These are phyloP conservation scores for Platycercus adscitus DNA, from an alignment of 2,113 vertebrate species.

Conservation along the genomic window DNA sequence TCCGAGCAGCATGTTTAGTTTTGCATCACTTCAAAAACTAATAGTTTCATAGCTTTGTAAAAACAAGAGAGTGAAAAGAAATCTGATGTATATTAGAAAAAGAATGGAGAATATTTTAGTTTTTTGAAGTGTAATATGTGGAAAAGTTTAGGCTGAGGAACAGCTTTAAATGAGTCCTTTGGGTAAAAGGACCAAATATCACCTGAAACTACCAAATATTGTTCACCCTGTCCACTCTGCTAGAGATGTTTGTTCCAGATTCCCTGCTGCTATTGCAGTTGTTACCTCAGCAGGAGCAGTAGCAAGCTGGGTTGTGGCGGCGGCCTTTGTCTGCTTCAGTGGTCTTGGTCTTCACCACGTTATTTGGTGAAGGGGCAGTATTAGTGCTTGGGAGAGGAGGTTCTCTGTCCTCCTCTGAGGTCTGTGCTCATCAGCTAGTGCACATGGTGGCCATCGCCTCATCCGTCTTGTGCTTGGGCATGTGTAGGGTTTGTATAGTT, in stretches of 20 bases:
- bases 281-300: accelerated
- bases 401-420: neutral
- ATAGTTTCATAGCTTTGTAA: neutral
- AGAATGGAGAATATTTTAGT: accelerated
- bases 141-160: slow-evolving; percentile 2
- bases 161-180: neutral
- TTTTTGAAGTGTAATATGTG: neutral
- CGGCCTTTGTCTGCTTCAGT: accelerated
- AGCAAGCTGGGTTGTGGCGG: neutral
- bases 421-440: neutral
- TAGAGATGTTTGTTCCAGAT: neutral
- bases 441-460: accelerated
- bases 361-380: neutral
- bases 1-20: slow-evolving; percentile 49
- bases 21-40: slow-evolving; percentile 45
- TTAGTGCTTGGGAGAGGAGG: neutral
- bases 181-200: neutral
- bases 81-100: neutral
- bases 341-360: accelerated
- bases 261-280: neutral
- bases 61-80: neutral
- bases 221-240: neutral
- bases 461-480: neutral
- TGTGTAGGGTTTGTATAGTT: accelerated
- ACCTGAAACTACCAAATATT: neutral